Conservation (phyloP, 2,113 vertebrate genomes). For the Noctilio leporinus region DNA sequence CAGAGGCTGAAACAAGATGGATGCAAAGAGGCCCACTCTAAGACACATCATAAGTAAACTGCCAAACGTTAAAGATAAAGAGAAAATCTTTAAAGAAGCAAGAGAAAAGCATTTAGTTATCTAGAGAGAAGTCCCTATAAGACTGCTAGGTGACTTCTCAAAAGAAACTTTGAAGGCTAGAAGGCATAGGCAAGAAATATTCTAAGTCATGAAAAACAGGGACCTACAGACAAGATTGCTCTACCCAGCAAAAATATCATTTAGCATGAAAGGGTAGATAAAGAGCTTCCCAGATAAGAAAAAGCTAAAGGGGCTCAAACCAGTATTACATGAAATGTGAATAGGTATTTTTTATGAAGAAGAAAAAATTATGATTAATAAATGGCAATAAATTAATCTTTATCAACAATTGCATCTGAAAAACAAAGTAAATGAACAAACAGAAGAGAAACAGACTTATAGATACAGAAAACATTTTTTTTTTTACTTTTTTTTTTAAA, state of each 20-base stretch:
- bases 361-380: background rate
- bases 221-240: background rate
- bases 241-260: background rate
- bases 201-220: background rate
- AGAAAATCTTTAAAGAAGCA: background rate
- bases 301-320: background rate
- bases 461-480: background rate
- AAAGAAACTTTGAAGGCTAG: background rate
- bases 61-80: background rate
- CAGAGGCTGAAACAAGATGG: background rate
- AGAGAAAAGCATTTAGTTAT: background rate
- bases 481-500: no score
- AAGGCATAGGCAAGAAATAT: background rate
- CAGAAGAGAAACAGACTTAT: background rate
- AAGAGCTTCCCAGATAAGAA: background rate
- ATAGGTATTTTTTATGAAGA: background rate
- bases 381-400: background rate
- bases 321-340: background rate
- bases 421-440: background rate
- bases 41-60: background rate
- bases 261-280: background rate
- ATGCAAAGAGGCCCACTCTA: background rate
- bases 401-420: background rate
- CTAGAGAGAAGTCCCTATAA: background rate
- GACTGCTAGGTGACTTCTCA: background rate